Base-by-base conservation (phyloP, 2,113 vertebrate genomes). In the Thamnaconus septentrionalis region DNA sequence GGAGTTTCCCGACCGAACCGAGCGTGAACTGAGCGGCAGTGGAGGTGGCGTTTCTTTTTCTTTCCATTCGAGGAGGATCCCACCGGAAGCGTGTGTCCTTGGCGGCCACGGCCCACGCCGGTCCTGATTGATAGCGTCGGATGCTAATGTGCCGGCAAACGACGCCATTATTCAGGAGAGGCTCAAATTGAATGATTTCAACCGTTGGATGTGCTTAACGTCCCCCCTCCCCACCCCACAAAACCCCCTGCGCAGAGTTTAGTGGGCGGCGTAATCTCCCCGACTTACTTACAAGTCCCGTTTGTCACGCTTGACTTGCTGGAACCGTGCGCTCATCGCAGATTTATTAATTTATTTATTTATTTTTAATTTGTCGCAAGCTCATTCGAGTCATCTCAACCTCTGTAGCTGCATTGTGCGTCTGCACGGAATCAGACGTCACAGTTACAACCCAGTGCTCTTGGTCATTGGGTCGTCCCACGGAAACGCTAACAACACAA, bases 131-230 rank as follows among this genome's bases (percentile, higher is more conserved):
- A 84, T 84, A 76, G 84, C 77, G 84, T 78, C 83, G 66, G 79
- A 84, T 73, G 78, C 76, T 89, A 84, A 88, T 85, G 85, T 83
- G 71, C 43, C 59, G 68, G 86, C 81, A 87, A 89, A 88, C 85
- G 83, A 89, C 79, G 85, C 83, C 64, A 89, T 88, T 87, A 89
- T 88, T 88, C 84, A 85, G 64, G 61, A 31, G 18, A 31, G 75
- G 55, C 80, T 87, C 81, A 87, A 87, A 89, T 85, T 89, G 75
- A 88, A 89, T 89, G 85, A 87, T 76, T 84, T 78, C 76, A 82
- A 84, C 74, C 84, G 74, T 75, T 85, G 86, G 78, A 78, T 88
- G 81, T 85, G 76, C 80, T 86, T 85, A 78, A 80, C 78, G 61
- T 85, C 83, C 81, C 76, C 86, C 18, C 18, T 31, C 18, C 18